Conservation (phyloP, 2,113 vertebrate genomes). For the Calypte anna region DNA sequence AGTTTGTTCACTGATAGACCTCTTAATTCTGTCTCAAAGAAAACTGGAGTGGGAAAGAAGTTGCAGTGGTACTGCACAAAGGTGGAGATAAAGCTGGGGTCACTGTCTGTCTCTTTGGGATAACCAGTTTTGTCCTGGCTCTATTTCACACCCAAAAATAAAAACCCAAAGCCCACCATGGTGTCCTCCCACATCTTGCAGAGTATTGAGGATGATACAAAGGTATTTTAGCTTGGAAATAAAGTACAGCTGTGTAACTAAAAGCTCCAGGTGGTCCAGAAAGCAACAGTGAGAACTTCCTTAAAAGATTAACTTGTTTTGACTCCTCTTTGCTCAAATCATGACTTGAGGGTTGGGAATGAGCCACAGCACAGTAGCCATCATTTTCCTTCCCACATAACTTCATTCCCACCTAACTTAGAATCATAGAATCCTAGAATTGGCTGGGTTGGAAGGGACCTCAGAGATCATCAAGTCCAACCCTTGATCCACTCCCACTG, state of each 20-base stretch:
- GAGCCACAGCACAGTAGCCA: neutral
- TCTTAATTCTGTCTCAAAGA: neutral
- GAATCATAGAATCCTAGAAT: no score
- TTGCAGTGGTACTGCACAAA: neutral
- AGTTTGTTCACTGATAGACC: no score
- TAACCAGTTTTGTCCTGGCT: slow-evolving; percentile 37
- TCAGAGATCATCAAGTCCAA: no score
- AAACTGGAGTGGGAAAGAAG: neutral
- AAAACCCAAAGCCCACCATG: no score
- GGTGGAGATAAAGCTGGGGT: neutral
- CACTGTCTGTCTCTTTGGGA: slow-evolving; percentile 25
- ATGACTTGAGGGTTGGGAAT: neutral
- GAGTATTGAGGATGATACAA: neutral
- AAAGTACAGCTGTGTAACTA: neutral
- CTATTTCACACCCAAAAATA: slow-evolving; percentile 5
- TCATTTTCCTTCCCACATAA: no score
- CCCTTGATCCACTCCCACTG: no score
- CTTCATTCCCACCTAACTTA: neutral
- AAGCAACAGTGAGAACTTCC: neutral
- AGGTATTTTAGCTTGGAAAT: neutral
- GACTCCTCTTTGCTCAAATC: neutral
- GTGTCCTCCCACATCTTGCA: slow-evolving; percentile 15
- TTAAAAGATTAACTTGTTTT: neutral
- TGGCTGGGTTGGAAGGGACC: no score
- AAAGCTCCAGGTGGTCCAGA: neutral